Evolutionary conservation across 2,888 invertebrate genomes (phyloP), one percentile per base, ranked within the genome.

Genomic region (Sturmia bella): DNA sequence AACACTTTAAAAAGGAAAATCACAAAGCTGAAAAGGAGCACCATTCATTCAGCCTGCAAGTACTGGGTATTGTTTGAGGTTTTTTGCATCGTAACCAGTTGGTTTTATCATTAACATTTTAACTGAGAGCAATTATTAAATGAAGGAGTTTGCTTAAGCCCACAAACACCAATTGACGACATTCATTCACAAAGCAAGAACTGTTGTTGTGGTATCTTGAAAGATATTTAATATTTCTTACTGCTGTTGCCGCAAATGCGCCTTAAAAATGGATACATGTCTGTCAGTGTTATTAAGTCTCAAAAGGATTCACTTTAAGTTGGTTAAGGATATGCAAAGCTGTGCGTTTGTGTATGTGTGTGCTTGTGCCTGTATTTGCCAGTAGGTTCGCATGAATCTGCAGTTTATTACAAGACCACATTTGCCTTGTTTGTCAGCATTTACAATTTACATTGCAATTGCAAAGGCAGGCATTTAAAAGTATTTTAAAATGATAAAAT

Each of bases 1-100:
- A 85, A 84, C 79, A 80, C 72, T 82, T 17, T 56, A 12, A 15
- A 19, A 68, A n/a, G 41, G 21, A 50, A 32, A 64, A 48, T 32
- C 27, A 27, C 4, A 24, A 15, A 15, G 12, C 45, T 39, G 1
- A 39, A 57, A 72, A 54, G 43, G 12, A 70, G 59, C 11, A 27
- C 17, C 48, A 11, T 21, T 3, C 5, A 48, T 27, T 13, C 57
- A 27, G 32, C 52, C 52, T 24, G 24, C 19, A 6, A 48, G 19
- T 9, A 27, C 17, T 21, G 15, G 21, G 12, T 21, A n/a, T 27
- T 57, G 69, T 32, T 37, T 48, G 32, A 13, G 7, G 1, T 11
- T 13, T 12, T 37, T 64, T 52, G 52, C n/a, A 24, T 54, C 27
- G 27, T 19, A n/a, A 19, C 50, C 64, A 37, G 64, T 64, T 21